Base-by-base conservation (phyloP, 2,113 vertebrate species). In the Brachypodius melanocephalos region DNA sequence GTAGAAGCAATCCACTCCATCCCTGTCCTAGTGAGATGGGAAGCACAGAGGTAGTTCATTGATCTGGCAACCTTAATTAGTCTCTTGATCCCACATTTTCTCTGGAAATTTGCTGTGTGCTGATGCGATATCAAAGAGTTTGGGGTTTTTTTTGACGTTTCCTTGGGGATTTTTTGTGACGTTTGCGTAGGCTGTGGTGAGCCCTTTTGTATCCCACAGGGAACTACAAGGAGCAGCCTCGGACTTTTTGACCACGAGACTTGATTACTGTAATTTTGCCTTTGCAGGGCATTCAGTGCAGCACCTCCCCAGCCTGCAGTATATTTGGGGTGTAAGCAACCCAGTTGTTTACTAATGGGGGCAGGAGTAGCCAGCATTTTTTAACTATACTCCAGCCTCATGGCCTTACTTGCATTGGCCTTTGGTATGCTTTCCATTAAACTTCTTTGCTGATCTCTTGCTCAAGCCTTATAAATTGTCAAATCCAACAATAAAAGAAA, bases 201-300 rank as follows among this genome's bases (percentile, higher is more conserved):
- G 48, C 49, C 63, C 38, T 93, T 89, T 45, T 87, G 73, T 71
- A 54, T 89, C 76, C 89, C 12, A 3, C 49, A 55, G 55, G 66
- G 58, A 94, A 20, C 87, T 89, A 65, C 5, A 8, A 71, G 63
- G 69, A 94, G 48, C 66, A 92, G 79, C 63, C 66, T 81, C 74
- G 55, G 59, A 67, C 26, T 80, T 90, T 36, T 16, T 85, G 89
- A 95, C 91, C 89, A 72, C 5, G 0, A 90, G 89, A 49, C 45
- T 85, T 91, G 45, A 96, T 97, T 94, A 92, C 89, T 96, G 10
- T 96, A 95, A 96, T 96, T 96, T 57, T 10, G 7, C 68, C 32
- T 54, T 59, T 0, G 0, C 43, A 59, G 57, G 32, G 28, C n/a
- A 5, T 79, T 89, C 38, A 61, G 42, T 63, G 38, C 82, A 87